Evolutionary conservation across 2,797 vertebrate genomes (phyloP), one percentile per base, ranked within the genome.

Genomic region (Tokudaia tokunoshimensis): DNA sequence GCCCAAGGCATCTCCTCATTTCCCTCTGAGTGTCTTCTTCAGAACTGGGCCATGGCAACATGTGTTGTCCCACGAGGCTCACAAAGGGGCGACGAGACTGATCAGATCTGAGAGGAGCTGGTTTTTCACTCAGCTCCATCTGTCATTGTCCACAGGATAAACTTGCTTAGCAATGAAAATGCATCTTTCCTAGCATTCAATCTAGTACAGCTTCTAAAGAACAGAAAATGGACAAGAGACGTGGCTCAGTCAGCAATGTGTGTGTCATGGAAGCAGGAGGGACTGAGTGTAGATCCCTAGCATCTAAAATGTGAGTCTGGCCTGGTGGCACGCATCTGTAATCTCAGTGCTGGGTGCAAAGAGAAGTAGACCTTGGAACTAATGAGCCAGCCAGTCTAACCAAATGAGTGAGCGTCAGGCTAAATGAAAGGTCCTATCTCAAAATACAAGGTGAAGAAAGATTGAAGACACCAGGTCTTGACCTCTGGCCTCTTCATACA

Each of bases 1-100:
- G 11, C 2, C 8, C 0, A 41, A 34, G 15, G 24, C 2, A 0
- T 31, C 2, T 11, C 24, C 52, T 4, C 83, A 0, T 14, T 55
- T n/a, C 5, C 41, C 10, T 47, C n/a, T 7, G 34, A 12, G 29
- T 0, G 6, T 24, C 63, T 72, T 84, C 63, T 34, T 52, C 84
- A 72, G 84, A 88, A 37, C 47, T 22, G 26, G 72, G 44, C 61
- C 11, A 20, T 0, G 1, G 24, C 2, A 22, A 59, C 3, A 2
- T 31, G 19, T 10, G 11, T 59, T 8, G 17, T 47, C n/a, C 75
- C 11, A 10, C 13, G 37, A 65, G 72, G 17, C 4, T 19, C 6
- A 37, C 3, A 1, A 2, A 1, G 13, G 26, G 55, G 1, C 11
- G 8, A 50, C 50, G 59, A 29, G 20, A n/a, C 13, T 14, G 1